A percentile compares a stretch with the other conserved stretches of the same genome.
These are phyloP conservation scores for Arnoldichthys spilopterus DNA, from an alignment of 2,797 vertebrate species.

Conservation along the genomic window DNA sequence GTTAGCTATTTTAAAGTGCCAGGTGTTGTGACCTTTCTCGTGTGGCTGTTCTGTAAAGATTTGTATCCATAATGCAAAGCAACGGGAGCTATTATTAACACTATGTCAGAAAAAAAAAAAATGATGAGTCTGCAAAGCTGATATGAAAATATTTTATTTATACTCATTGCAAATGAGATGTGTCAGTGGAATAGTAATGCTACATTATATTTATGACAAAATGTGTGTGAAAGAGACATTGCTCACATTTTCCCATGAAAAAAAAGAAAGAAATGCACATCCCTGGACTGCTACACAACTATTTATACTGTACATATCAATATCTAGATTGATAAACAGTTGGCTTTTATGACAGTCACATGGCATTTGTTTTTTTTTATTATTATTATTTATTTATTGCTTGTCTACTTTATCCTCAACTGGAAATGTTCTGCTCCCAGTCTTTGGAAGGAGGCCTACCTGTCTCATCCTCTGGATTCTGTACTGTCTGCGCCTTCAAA, in stretches of 20 bases:
- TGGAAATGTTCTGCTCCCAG: neutral
- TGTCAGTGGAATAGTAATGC: slow-evolving; percentile 30
- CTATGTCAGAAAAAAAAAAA: slow-evolving; percentile 11
- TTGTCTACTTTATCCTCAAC: slow-evolving; percentile 37
- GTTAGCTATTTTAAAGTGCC: slow-evolving; percentile 51
- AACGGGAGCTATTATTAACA: slow-evolving; percentile 39
- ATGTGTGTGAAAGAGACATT: slow-evolving; percentile 17
- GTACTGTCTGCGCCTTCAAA: neutral
- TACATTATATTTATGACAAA: slow-evolving; percentile 31
- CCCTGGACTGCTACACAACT: slow-evolving; percentile 40
- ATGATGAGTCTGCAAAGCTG: slow-evolving; percentile 3
- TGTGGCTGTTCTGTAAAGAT: slow-evolving; percentile 54
- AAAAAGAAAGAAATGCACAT: slow-evolving; percentile 30
- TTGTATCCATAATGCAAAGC: slow-evolving; percentile 43
- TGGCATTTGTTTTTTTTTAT: slow-evolving; percentile 24
- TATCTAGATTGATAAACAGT: neutral
- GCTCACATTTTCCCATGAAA: neutral
- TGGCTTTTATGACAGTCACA: slow-evolving; percentile 1
- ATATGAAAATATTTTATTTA: slow-evolving; percentile 20
- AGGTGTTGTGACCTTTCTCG: slow-evolving; percentile 51
- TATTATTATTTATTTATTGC: slow-evolving; percentile 27
- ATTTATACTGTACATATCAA: slow-evolving; percentile 33
- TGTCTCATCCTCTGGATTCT: slow-evolving; percentile 15
- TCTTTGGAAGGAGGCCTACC: neutral
- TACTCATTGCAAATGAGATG: slow-evolving; percentile 31